Percentiles rank a stretch among this genome's conserved stretches.
phyloP scores from a whole-genome alignment of 2,888 invertebrate species.

The Eledona agricola region DNA sequence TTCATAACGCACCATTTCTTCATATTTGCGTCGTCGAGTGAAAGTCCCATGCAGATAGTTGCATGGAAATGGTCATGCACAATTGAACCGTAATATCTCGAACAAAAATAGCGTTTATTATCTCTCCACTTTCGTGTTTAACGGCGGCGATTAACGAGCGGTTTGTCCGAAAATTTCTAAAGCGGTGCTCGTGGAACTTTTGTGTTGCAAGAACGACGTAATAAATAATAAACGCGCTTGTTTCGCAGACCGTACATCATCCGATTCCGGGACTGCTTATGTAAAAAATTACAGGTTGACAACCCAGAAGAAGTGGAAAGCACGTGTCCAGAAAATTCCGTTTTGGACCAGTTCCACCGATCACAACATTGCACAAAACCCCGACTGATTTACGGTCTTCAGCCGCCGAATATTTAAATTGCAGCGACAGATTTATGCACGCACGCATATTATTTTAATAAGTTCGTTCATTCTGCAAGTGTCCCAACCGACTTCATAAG shows the following conservation, averaged over 20 bases:
- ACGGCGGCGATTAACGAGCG: slow-evolving; percentile 12
- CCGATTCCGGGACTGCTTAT: slow-evolving; percentile 26
- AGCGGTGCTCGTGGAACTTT: slow-evolving; percentile 4
- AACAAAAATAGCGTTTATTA: slow-evolving; percentile 20
- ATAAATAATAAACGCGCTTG: slow-evolving; percentile 24
- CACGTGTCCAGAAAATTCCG: no score
- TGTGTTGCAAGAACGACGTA: slow-evolving; percentile 10
- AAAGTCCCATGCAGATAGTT: slow-evolving; percentile 31
- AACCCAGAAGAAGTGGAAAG: no score
- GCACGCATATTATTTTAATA: no score
- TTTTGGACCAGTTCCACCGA: no score
- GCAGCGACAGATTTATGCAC: no score
- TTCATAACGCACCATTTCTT: slow-evolving; percentile 17
- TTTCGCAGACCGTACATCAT: slow-evolving; percentile 23
- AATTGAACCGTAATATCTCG: slow-evolving; percentile 27
- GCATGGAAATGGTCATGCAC: slow-evolving; percentile 32
- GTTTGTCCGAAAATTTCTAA: slow-evolving; percentile 4
- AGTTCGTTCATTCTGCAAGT: no score
- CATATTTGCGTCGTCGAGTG: slow-evolving; percentile 19
- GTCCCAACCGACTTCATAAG: no score
- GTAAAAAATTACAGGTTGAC: slow-evolving; percentile 25
- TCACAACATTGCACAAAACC: no score
- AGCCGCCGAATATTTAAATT: no score
- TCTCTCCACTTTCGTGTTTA: slow-evolving; percentile 16
- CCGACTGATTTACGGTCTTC: no score